Evolutionary conservation across 2,113 vertebrate genomes (phyloP).

Genomic region (Panurus biarmicus): DNA sequence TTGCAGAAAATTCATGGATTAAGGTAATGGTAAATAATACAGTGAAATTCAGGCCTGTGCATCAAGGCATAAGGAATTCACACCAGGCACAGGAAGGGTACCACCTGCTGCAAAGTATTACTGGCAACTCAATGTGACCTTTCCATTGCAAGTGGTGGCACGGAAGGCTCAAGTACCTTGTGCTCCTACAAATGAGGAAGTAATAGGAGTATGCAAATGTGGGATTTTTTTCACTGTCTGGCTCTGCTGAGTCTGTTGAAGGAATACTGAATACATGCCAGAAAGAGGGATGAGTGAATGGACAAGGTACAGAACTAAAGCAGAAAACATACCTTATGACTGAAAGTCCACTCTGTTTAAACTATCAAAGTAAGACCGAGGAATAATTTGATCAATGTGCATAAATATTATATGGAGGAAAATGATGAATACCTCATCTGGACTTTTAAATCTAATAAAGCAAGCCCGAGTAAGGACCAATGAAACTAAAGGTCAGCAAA

Average conservation of each 20-base stretch:
- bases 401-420: neutral
- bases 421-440: neutral
- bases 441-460: neutral
- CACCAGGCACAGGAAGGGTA: neutral
- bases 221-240: neutral
- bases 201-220: neutral
- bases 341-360: neutral
- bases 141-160: neutral
- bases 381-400: neutral
- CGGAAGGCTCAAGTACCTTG: neutral
- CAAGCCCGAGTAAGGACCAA: neutral
- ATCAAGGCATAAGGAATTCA: neutral
- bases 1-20: neutral
- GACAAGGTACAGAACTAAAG: neutral
- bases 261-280: neutral
- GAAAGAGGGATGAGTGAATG: neutral
- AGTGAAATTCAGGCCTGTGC: neutral
- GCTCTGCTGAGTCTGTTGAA: neutral
- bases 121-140: neutral
- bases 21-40: neutral
- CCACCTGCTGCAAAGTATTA: neutral
- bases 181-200: neutral
- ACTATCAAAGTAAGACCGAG: neutral
- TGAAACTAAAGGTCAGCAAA: conserved; percentile 20
- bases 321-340: neutral